These are phyloP conservation scores for Trichonephila clavipes DNA, from an alignment of 1,140 invertebrate genomes.

Conservation along the genomic window DNA sequence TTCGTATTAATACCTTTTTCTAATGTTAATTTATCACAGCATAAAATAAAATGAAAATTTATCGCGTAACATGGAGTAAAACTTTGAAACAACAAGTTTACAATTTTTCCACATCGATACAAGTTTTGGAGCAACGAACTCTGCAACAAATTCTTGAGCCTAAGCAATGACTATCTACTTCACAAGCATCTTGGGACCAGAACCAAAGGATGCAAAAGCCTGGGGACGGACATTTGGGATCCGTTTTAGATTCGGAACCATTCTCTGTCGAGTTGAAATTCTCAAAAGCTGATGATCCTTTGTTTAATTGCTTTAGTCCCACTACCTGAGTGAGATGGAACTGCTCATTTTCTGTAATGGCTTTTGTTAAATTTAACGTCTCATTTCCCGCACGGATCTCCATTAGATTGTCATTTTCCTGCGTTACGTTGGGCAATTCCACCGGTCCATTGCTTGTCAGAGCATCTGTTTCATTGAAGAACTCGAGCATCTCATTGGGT, in stretches of 20 bases:
- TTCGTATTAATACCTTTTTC: too few relatives aligned
- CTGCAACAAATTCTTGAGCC: conserved; percentile 44
- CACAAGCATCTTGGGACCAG: conserved; percentile 30
- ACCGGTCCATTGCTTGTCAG: too few relatives aligned
- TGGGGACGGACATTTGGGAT: not conserved
- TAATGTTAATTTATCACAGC: too few relatives aligned
- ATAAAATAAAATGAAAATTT: too few relatives aligned
- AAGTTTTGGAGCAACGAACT: conserved; percentile 55
- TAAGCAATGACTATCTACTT: conserved; percentile 20
- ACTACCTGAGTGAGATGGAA: not conserved
- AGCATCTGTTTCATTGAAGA: too few relatives aligned
- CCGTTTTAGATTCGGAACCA: not conserved
- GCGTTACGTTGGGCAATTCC: too few relatives aligned
- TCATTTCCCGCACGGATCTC: too few relatives aligned
- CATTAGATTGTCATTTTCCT: too few relatives aligned
- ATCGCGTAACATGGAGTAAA: too few relatives aligned
- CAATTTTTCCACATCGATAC: conserved; percentile 24
- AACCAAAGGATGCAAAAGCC: conserved; percentile 56
- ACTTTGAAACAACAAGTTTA: not conserved
- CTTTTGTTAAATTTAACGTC: too few relatives aligned
- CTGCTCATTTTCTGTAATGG: not conserved
- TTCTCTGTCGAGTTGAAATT: too few relatives aligned
- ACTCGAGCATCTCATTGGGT: too few relatives aligned
- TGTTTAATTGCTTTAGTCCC: not conserved
- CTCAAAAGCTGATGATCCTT: not conserved